Base-by-base conservation (phyloP, 2,797 vertebrate species). In the Takifugu rubripes region DNA sequence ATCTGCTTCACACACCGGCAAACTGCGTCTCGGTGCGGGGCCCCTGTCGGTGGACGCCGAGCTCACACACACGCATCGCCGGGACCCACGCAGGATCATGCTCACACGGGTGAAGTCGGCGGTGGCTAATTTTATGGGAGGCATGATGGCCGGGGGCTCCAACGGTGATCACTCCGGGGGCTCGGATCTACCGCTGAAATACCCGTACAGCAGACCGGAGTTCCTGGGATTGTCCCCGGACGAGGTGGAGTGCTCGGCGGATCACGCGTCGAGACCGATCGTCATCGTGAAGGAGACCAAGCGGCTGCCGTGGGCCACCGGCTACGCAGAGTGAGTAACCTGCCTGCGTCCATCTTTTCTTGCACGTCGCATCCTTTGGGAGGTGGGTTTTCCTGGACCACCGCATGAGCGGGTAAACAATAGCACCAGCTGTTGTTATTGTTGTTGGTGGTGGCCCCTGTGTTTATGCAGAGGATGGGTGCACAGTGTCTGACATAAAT, bases 311-410 rank as follows among this genome's bases (percentile, higher is more conserved):
- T 98, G 96, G 96, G 88, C 91, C 84, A 94, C 95, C 26, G 96
- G 96, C 66, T 98, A 98, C 79, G 96, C 96, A 50, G 96, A 98
- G 96, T 98, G 89, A 98, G 96, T 95, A 83, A 75, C 67, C 65
- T 59, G 70, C 52, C 7, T 36, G 66, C 79, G 61, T 84, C 81
- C 84, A 81, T 82, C 52, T 81, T 74, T 62, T 56, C 58, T 43
- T 31, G 46, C 62, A 50, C 56, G 7, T 11, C 77, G 72, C 81
- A 77, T 84, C 79, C 63, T 64, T 17, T 48, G 54, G 50, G 57
- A 63, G 55, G 66, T 42, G 50, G 64, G 50, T 42, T 51, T 21
- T 43, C 56, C 64, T 52, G 77, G 45, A n/a, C 5, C 46, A 24
- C 2, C 10, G 2, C 11, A 48, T n/a, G 25, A 55, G 55, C 43